These are phyloP conservation scores for Pipa parva DNA, from an alignment of 2,113 vertebrate species.

Conservation along the genomic window DNA sequence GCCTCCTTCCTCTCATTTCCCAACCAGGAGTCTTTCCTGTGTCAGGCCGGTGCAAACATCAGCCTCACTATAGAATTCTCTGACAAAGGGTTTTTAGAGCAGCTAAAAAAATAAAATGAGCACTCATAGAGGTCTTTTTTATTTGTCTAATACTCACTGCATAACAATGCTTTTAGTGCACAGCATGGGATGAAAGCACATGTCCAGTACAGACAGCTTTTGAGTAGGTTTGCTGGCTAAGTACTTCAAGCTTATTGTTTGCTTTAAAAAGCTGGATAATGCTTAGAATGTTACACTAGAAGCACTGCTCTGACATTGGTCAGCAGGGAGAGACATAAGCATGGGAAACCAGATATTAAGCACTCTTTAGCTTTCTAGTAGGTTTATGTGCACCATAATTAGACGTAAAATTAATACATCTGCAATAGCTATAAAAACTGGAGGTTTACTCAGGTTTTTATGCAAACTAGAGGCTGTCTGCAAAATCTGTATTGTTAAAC, in stretches of 20 bases:
- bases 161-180: conserved; percentile 23
- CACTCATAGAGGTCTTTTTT: conserved; percentile 1
- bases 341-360: no score
- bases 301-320: neutral
- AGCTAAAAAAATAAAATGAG: neutral
- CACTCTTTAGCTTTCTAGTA: no score
- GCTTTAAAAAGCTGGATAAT: conserved; percentile 12
- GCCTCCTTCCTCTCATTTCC: conserved; percentile 2
- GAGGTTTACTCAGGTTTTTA: no score
- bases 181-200: conserved; percentile 16
- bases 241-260: conserved; percentile 4
- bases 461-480: no score
- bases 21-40: neutral
- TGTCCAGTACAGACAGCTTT: conserved; percentile 17
- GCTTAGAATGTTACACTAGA: conserved; percentile 16
- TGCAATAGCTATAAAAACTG: no score
- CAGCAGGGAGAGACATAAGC: conserved; percentile 18
- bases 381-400: no score
- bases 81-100: neutral
- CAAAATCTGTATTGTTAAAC: no score
- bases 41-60: neutral
- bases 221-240: conserved; percentile 17
- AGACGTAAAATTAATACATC: no score
- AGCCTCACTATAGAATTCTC: neutral
- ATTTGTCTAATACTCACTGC: neutral